A percentile compares a stretch with the other conserved stretches of the same genome.
phyloP scores from a whole-genome alignment of 2,797 vertebrate species.

The Ptychadena robeensis region DNA sequence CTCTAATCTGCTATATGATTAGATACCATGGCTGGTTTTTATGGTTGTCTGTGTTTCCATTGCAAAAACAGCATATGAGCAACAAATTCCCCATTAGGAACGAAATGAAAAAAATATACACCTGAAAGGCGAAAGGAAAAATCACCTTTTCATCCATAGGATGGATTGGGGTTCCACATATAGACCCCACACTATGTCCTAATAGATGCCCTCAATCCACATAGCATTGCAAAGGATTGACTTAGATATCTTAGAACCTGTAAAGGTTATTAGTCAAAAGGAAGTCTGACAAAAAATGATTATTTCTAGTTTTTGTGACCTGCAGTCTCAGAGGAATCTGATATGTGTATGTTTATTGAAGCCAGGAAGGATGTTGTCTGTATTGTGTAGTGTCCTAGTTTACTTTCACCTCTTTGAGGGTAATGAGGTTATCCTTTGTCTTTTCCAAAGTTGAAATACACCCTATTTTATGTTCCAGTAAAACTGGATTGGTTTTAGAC shows the following conservation, averaged over 20 bases:
- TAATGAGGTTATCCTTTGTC: constrained; percentile 12
- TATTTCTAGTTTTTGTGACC: constrained; percentile 51
- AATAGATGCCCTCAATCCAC: no score
- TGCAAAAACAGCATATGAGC: no score
- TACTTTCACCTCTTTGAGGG: constrained; percentile 45
- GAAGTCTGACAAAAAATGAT: constrained; percentile 15
- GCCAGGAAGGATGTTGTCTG: constrained; percentile 55
- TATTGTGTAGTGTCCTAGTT: constrained; percentile 12
- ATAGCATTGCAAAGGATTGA: neutral
- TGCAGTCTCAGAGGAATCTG: neutral
- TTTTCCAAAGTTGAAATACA: constrained; percentile 8
- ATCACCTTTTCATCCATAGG: no score
- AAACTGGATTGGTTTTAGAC: constrained; percentile 38
- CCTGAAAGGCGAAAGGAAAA: no score
- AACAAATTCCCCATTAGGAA: no score
- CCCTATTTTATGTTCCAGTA: constrained; percentile 16
- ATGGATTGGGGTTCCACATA: no score
- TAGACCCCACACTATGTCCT: no score
- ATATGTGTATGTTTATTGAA: constrained; percentile 11
- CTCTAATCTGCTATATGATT: no score
- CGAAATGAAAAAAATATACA: no score
- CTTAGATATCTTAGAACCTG: neutral
- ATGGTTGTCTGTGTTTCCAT: no score
- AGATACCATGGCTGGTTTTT: no score
- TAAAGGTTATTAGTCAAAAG: neutral